Base-by-base conservation (phyloP, 2,797 vertebrate genomes). In the Acanthopagrus latus region DNA sequence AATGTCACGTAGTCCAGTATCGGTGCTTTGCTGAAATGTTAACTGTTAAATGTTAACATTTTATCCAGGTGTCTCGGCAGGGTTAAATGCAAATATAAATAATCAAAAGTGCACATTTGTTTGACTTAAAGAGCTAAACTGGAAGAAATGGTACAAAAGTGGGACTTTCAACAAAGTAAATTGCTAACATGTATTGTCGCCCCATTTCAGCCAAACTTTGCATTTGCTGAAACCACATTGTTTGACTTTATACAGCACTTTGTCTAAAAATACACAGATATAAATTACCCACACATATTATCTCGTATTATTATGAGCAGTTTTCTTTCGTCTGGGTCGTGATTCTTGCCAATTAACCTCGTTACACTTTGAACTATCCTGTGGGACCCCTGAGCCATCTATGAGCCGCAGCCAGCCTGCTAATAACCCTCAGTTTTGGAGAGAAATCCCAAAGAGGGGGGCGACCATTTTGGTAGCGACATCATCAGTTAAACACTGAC, bases 281-380 rank as follows among this genome's bases (percentile, higher is more conserved):
- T 63, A 80, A 86, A 86, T 71, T 29, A 44, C 70, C 52, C 62
- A 69, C 48, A 62, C 21, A 23, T 70, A 17, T 66, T 17, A 12
- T 43, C 29, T 3, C 62, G 16, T 75, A 59, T 38, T n/a, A 51
- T 43, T 23, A 9, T 47, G 48, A 52, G 0, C 11, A 0, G 0
- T 29, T 69, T 79, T 68, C 52, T 79, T 71, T 52, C 44, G 81
- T 82, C 60, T 72, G 59, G 80, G 75, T 90, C 75, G 52, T 43
- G 76, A 69, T 81, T 84, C 74, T 41, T 81, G 52, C 83, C 85
- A 90, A 92, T 93, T 90, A 89, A 88, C 89, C 88, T 85, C 70
- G 20, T 88, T 90, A 90, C 64, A 87, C 85, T 89, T 77, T 89
- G 82, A 88, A 87, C 83, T 83, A 81, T 87, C 89, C 84, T 85